phyloP scores from a whole-genome alignment of 2,113 vertebrate species.

The Calidris pugnax region DNA sequence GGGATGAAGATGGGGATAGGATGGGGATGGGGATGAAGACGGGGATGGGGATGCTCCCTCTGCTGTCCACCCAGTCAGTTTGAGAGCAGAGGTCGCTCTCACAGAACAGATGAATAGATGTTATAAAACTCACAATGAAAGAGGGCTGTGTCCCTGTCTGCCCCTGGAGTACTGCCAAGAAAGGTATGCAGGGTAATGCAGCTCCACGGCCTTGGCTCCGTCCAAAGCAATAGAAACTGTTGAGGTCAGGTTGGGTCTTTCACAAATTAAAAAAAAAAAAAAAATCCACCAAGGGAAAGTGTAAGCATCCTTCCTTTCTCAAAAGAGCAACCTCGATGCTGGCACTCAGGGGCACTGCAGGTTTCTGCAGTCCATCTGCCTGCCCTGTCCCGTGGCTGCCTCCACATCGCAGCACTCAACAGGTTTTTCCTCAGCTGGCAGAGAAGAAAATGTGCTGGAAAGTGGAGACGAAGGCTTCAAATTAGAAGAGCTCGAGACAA shows the following conservation, averaged over 20 bases:
- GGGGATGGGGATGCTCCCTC: background rate
- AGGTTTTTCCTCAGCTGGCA: background rate
- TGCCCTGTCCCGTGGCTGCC: background rate
- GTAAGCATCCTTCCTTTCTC: background rate
- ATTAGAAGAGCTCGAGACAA: background rate
- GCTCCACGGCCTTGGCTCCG: background rate
- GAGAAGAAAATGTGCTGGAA: background rate
- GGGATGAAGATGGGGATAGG: too few species aligned
- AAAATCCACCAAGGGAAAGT: background rate
- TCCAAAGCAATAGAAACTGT: background rate
- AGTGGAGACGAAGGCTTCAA: background rate
- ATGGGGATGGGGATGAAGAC: background rate
- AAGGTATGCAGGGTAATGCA: background rate
- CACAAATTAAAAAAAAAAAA: background rate
- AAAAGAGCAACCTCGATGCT: background rate
- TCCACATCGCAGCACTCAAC: background rate
- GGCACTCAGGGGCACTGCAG: fast-evolving
- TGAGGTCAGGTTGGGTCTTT: background rate
- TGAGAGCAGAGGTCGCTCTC: background rate
- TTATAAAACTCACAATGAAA: background rate
- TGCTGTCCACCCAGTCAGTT: background rate
- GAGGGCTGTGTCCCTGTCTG: background rate
- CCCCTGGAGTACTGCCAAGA: fast-evolving
- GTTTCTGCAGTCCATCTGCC: background rate
- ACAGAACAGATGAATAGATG: background rate